A percentile compares a stretch with the other conserved stretches of the same genome.
Evolutionary conservation across 2,888 invertebrate genomes (phyloP).

Genomic region (Myathropa florea): DNA sequence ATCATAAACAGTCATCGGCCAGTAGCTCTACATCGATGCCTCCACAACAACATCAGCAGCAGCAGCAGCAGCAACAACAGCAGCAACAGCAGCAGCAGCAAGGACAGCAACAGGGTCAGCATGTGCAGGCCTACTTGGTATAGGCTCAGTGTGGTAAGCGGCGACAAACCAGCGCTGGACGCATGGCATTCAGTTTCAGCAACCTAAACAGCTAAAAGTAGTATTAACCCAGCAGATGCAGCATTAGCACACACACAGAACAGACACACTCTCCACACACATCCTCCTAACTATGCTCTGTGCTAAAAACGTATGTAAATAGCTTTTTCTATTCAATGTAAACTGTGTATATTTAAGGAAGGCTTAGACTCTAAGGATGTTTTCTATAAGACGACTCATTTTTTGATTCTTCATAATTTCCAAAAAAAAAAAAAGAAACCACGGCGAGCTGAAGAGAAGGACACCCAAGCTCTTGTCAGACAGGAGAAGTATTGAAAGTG

Average conservation of each 20-base stretch:
- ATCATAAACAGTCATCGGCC: slow-evolving; percentile 81
- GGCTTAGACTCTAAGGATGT: slow-evolving; percentile 41
- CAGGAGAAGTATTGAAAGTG: no score
- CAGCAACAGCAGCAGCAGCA: slow-evolving; percentile 72
- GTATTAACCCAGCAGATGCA: slow-evolving; percentile 38
- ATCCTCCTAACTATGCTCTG: slow-evolving; percentile 34
- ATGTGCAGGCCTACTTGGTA: slow-evolving; percentile 77
- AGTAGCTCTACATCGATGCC: slow-evolving; percentile 73
- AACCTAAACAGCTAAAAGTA: slow-evolving; percentile 70
- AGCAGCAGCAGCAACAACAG: slow-evolving; percentile 70
- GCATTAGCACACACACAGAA: slow-evolving; percentile 18
- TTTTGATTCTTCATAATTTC: not conserved
- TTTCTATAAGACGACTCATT: slow-evolving; percentile 28
- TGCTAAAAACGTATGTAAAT: slow-evolving; percentile 62
- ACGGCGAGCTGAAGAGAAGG: no score
- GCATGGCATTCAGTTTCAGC: slow-evolving; percentile 63
- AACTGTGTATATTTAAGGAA: slow-evolving; percentile 60
- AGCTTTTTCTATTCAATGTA: slow-evolving; percentile 70
- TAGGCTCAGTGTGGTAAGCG: slow-evolving; percentile 44
- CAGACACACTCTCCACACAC: slow-evolving; percentile 5
- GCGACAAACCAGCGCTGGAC: slow-evolving; percentile 65
- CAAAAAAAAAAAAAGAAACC: slow-evolving; percentile 3
- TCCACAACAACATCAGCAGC: slow-evolving; percentile 72
- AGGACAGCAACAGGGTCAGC: slow-evolving; percentile 79
- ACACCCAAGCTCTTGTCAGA: not conserved